Base-by-base conservation (phyloP, 2,113 vertebrate genomes). In the Telmatochromis sp. region DNA sequence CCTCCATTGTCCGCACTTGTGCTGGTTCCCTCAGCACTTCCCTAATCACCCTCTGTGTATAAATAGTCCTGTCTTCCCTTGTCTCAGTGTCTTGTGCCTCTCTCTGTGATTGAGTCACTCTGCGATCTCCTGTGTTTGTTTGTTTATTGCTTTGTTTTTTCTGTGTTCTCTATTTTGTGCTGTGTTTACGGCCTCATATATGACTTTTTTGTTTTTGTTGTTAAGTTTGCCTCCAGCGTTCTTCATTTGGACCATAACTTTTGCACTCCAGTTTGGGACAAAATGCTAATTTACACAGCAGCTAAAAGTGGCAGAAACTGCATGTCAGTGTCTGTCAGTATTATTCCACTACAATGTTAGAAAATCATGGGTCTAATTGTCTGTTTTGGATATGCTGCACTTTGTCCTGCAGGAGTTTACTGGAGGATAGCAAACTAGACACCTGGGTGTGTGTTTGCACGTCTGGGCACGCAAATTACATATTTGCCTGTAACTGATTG, bases 401-500 rank as follows among this genome's bases (percentile, higher is more conserved):
- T 75, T 75, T 50, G 68, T 75, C 71, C 71, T 50, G 71, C 23
- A 50, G 71, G 68, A 47, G 23, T 45, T 75, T 45, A 75, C 68
- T 28, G 68, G 23, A 75, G 60, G 31, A 63, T 11, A 35, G 1
- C 58, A 63, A 33, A 33, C 58, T 63, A 63, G 28, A 63, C 15
- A 35, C 2, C 1, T n/a, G 58, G 31, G 60, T 12, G 33, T 3
- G 33, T 65, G 60, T 65, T 37, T 65, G 33, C 33, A 65, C 19
- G 2, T 65, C 60, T 65, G 60, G 60, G 60, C 42, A 89, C 86
- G 86, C 84, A 78, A 88, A 91, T 93, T 89, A 91, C 88, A 87
- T 93, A 91, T 95, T 95, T 95, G 91, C 94, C 94, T 92, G 93
- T 92, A 95, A 93, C 79, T 84, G 87, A 90, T 94, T 95, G 93